Evolutionary conservation across 2,888 invertebrate genomes (phyloP).

Genomic region (Drosophila tanythrix): DNA sequence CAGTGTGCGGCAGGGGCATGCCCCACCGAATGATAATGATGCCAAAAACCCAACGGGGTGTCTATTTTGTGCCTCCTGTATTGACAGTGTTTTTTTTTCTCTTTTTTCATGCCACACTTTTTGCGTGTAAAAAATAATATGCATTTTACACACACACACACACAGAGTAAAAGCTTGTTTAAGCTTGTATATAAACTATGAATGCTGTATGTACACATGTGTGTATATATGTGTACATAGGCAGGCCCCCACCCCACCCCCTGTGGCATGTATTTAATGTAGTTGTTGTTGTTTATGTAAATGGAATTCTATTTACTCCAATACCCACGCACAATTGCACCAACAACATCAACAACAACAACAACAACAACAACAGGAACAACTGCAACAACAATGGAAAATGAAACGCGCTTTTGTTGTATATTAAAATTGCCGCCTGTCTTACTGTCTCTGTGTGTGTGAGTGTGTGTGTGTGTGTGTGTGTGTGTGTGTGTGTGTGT

Average conservation of each 20-base stretch:
- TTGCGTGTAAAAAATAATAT: slow-evolving; percentile 70
- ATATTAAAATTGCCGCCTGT: slow-evolving; percentile 75
- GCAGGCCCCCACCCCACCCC: not conserved
- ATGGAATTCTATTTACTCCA: slow-evolving; percentile 59
- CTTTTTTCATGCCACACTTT: slow-evolving; percentile 62
- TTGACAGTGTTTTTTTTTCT: slow-evolving; percentile 29
- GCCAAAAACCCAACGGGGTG: slow-evolving; percentile 25
- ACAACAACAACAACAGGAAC: slow-evolving; percentile 48
- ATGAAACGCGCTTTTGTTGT: slow-evolving; percentile 73
- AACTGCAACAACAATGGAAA: slow-evolving; percentile 26
- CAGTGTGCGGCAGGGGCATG: not conserved
- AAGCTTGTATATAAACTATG: slow-evolving; percentile 50
- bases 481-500: slow-evolving; percentile 39
- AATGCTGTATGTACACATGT: slow-evolving; percentile 1
- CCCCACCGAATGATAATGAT: slow-evolving; percentile 40
- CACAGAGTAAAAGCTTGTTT: slow-evolving; percentile 47
- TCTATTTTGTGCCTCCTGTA: not conserved
- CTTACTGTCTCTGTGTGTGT: slow-evolving; percentile 39
- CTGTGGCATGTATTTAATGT: slow-evolving; percentile 19
- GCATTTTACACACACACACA: slow-evolving; percentile 38
- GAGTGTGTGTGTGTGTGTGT: slow-evolving; percentile 2
- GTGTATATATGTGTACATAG: slow-evolving; percentile 14
- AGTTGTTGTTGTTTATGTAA: slow-evolving; percentile 60
- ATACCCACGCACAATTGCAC: slow-evolving; percentile 65
- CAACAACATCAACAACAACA: slow-evolving; percentile 48